Percentiles rank a stretch among this genome's conserved stretches.
Evolutionary conservation across 1,140 invertebrate genomes (phyloP).

Genomic region (Zaprionus kolodkinae): DNA sequence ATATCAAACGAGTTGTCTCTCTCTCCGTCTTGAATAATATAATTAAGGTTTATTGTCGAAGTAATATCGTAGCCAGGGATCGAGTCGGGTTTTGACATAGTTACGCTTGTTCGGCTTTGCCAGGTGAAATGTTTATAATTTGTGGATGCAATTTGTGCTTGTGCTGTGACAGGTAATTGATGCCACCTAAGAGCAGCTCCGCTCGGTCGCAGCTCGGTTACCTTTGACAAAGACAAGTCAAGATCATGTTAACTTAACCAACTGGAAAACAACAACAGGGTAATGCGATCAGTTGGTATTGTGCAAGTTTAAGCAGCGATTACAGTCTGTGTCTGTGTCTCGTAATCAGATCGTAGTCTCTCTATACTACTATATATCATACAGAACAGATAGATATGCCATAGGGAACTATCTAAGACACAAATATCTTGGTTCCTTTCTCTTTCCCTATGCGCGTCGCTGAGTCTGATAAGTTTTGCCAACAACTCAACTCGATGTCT

Average conservation of each 20-base stretch:
- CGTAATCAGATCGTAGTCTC: constrained; percentile 41
- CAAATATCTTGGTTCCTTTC: constrained; percentile 21
- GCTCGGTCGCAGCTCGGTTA: constrained; percentile 49
- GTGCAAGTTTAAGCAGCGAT: constrained; percentile 58
- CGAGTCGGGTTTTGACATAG: constrained; percentile 65
- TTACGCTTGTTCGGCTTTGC: constrained; percentile 49
- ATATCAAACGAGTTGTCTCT: constrained; percentile 64
- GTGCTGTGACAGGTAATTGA: constrained; percentile 67
- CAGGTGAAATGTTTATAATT: constrained; percentile 74
- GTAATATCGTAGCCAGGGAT: constrained; percentile 63
- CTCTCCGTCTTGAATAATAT: constrained; percentile 79
- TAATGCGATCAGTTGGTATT: constrained; percentile 65
- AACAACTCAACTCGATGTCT: constrained; percentile 40
- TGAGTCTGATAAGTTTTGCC: constrained; percentile 25
- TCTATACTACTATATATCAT: background rate
- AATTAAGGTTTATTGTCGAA: constrained; percentile 74
- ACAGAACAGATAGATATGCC: constrained; percentile 6
- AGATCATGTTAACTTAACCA: constrained; percentile 79
- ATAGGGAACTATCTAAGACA: background rate
- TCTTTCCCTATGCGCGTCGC: constrained; percentile 23
- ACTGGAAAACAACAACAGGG: constrained; percentile 63
- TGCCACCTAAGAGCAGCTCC: constrained; percentile 64
- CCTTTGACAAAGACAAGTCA: constrained; percentile 66
- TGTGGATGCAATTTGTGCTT: constrained; percentile 57
- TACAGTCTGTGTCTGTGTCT: constrained; percentile 3